Percentiles rank a stretch among this genome's conserved stretches.
Evolutionary conservation across 2,797 vertebrate genomes (phyloP).

Genomic region (Labeo calbasu): DNA sequence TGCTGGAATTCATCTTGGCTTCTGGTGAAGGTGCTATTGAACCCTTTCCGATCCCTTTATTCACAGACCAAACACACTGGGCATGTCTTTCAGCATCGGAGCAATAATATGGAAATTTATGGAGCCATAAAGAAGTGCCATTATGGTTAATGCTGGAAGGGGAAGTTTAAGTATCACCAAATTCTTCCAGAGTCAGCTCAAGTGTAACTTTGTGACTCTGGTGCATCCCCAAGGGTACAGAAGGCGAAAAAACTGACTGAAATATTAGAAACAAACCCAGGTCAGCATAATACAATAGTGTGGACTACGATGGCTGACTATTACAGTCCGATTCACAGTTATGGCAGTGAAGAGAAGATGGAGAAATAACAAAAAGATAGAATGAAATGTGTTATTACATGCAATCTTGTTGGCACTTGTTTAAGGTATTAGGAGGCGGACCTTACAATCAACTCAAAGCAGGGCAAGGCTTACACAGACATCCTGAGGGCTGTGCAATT

Average conservation of each 20-base stretch:
- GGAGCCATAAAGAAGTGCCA: constrained; percentile 11
- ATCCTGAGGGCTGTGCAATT: neutral
- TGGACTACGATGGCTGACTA: constrained; percentile 9
- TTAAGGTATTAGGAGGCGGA: constrained; percentile 31
- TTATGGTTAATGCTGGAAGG: neutral
- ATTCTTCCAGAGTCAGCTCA: neutral
- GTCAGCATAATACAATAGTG: neutral
- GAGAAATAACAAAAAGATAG: neutral
- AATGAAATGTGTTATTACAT: neutral
- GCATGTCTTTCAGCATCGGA: constrained; percentile 19
- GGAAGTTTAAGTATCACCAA: constrained; percentile 20
- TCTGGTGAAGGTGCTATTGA: constrained; percentile 42
- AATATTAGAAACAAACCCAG: neutral
- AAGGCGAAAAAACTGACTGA: neutral
- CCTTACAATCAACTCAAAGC: neutral
- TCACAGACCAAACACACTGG: constrained; percentile 24
- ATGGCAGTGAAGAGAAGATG: neutral
- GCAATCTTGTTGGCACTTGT: constrained; percentile 22
- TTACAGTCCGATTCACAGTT: neutral
- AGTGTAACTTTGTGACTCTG: neutral
- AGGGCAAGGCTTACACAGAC: constrained; percentile 13
- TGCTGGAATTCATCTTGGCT: constrained; percentile 55
- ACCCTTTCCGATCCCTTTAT: constrained; percentile 34
- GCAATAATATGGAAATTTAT: constrained; percentile 28
- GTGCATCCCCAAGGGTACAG: neutral